Base-by-base conservation (phyloP, 2,888 invertebrate species). In the Silvanus unidentatus region DNA sequence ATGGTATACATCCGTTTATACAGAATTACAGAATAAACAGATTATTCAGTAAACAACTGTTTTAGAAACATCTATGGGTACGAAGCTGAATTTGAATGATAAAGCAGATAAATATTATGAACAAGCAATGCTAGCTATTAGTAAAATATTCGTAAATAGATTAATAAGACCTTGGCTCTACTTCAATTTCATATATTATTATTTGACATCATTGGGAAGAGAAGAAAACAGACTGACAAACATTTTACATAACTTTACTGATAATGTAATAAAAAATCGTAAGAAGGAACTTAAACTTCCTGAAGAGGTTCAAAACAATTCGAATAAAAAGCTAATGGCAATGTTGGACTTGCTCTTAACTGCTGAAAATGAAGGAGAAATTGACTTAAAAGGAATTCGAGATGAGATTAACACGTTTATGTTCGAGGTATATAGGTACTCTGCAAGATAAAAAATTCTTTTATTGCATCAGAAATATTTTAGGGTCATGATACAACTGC, bases 321-420 rank as follows among this genome's bases (percentile, higher is more conserved):
- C 51, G 1, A 46, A 45, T 37, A 67, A 74, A 59, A 78, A 74
- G 48, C 75, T 75, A 16, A 39, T 57, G 35, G 58, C 60, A 9
- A 54, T 65, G 48, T 41, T 65, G 16, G 64, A 64, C 51, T 42
- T 64, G 16, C 35, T 65, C 3, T 40, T 65, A 10, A 53, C 57
- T 39, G 54, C 59, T 44, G 15, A 51, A 14, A 44, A 40, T 3
- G 51, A 55, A 10, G 56, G 50, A 2, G 27, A 44, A 29, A 62
- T 65, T 29, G 59, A 62, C 38, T 48, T 57, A 32, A 44, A 55
- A 40, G 79, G 78, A 2, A 77, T 81, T 0, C 73, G 76, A 52
- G 80, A 80, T 58, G 80, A 80, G 68, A 80, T 81, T 1, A 79
- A 80, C 48, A 81, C 80, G 0, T 80, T 81, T 45, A 78, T 80